A percentile compares a stretch with the other conserved stretches of the same genome.
Conservation (phyloP, 2,113 vertebrate species). For the Amphiprion percula region DNA sequence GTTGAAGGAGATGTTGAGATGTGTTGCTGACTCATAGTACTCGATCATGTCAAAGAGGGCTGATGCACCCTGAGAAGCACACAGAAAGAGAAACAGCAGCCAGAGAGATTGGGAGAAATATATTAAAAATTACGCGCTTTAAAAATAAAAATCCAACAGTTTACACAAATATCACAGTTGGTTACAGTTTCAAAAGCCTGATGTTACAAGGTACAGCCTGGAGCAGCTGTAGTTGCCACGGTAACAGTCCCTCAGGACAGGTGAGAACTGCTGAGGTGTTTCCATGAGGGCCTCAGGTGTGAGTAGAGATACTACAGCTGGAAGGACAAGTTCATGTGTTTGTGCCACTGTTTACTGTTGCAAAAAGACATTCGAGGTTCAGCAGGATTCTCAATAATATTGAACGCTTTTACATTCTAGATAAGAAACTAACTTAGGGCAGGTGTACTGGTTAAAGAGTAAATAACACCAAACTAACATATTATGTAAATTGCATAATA, state of each 20-base stretch:
- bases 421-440: too few species aligned
- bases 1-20: slow-evolving; percentile 97
- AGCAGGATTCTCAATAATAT: background rate
- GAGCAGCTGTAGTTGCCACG: slow-evolving; percentile 28
- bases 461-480: background rate
- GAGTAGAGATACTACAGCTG: background rate
- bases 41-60: slow-evolving; percentile 98
- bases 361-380: background rate
- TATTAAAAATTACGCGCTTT: background rate
- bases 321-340: background rate
- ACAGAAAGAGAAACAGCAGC: background rate
- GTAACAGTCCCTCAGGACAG: slow-evolving; percentile 16
- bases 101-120: background rate
- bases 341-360: background rate
- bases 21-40: slow-evolving; percentile 96
- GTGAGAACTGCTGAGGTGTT: slow-evolving; percentile 25
- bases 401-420: too few species aligned
- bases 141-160: background rate
- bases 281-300: slow-evolving; percentile 12
- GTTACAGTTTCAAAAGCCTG: background rate
- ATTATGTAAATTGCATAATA: background rate
- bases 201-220: background rate
- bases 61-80: slow-evolving; percentile 88
- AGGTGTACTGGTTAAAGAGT: background rate
- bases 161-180: background rate